Percentiles rank a stretch among this genome's conserved stretches.
phyloP scores from a whole-genome alignment of 2,113 vertebrate species.

The Poeciliopsis retropinna region DNA sequence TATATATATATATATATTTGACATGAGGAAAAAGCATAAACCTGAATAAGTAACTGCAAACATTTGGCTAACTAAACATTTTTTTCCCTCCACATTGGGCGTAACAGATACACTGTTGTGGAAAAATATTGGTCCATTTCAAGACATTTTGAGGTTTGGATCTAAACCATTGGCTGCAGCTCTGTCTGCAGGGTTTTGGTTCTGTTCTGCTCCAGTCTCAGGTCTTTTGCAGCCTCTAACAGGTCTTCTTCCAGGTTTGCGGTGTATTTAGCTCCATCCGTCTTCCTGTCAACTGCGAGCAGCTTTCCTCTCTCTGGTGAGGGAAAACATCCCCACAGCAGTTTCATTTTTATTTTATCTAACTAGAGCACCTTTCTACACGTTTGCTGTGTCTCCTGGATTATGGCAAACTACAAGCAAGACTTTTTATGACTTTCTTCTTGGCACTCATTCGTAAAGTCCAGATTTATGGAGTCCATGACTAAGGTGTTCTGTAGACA shows the following conservation, averaged over 20 bases:
- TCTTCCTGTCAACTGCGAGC: not conserved
- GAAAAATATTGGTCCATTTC: not conserved
- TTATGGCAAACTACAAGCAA: no score
- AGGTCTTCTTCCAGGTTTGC: not conserved
- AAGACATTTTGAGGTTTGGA: no score
- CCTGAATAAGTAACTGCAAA: no score
- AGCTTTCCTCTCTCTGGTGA: not conserved
- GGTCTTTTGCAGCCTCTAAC: not conserved
- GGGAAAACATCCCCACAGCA: not conserved
- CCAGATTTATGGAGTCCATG: no score
- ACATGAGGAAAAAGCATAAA: no score
- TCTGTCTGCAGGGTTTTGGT: not conserved
- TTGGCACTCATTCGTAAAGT: no score
- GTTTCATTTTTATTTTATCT: not conserved
- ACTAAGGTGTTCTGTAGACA: no score
- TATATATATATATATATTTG: no score
- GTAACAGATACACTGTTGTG: no score
- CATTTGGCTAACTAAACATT: no score
- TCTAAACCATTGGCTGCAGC: not conserved
- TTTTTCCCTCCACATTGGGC: no score
- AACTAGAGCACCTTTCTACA: not conserved
- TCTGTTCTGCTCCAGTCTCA: not conserved
- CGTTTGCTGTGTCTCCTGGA: not conserved
- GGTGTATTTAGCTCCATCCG: not conserved
- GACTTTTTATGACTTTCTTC: no score